Evolutionary conservation across 1,140 invertebrate species (phyloP), one percentile per base, ranked within the genome.

Genomic region (Drosophila quadrilineata): DNA sequence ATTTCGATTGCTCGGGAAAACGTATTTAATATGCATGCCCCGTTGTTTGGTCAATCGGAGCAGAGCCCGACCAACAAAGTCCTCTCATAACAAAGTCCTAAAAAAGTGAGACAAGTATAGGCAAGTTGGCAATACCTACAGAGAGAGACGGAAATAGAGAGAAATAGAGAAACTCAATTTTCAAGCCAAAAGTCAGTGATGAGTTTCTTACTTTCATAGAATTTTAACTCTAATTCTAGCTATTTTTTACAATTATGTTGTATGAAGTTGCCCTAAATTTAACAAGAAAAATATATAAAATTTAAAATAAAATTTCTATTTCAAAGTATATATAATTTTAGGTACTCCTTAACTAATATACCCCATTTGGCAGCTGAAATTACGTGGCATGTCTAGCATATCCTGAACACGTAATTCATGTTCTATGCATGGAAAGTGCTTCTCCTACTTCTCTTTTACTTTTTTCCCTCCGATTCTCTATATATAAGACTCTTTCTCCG

Each of bases 1-100:
- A 21, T 52, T 56, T 41, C 26, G 21, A 17, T 28, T 22, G 26
- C 35, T 29, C 22, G 14, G 24, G 6, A 33, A 21, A 3, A 54
- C 12, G 50, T 79, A 66, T 59, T 84, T 84, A 79, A 84, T 84
- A 84, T 84, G 79, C 79, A 71, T 62, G 52, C 60, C 74, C 57
- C 50, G 79, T 79, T 85, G 70, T 79, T 71, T 85, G 79, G 79
- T 84, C 79, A 84, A 84, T 84, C 79, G 79, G 58, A 74, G 79
- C 79, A 70, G 70, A 82, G 63, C 76, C 60, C 40, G 19, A 14
- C 56, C 58, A 62, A 59, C 64, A 1, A 6, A 35, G 65, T 46
- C 40, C n/a, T n/a, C n/a, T n/a, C n/a, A n/a, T n/a, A n/a, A 28
- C 43, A 56, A 62, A 75, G 66, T 68, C 72, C 48, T 52, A 50